Evolutionary conservation across 2,888 invertebrate species (phyloP).

Genomic region (Hybos culiciformis): DNA sequence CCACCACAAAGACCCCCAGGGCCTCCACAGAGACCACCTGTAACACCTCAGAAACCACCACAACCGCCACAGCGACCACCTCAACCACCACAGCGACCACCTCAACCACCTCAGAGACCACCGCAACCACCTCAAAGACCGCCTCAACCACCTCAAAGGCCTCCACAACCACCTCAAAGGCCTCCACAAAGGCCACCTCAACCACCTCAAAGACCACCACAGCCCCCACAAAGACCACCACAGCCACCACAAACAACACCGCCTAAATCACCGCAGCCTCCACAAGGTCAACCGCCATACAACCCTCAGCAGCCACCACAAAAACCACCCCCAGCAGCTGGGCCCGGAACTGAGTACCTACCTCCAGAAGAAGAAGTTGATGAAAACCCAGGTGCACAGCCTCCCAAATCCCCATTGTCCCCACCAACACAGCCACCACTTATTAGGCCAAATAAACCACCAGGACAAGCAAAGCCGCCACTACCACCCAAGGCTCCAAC

Average conservation of each 20-base stretch:
- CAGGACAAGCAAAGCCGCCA: too few species aligned
- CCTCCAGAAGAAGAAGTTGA: too few species aligned
- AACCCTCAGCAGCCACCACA: constrained; percentile 10
- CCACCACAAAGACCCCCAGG: constrained; percentile 15
- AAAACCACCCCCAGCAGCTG: constrained; percentile 9
- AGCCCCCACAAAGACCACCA: constrained; percentile 15
- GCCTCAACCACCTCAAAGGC: constrained; percentile 10
- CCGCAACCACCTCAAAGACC: constrained; percentile 5
- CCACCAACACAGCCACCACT: background rate
- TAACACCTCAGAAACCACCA: constrained; percentile 13
- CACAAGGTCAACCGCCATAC: constrained; percentile 12
- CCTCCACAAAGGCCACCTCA: constrained; percentile 13
- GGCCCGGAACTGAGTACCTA: too few species aligned
- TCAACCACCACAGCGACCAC: constrained; percentile 10
- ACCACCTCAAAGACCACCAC: constrained; percentile 10
- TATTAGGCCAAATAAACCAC: too few species aligned
- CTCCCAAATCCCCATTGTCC: too few species aligned
- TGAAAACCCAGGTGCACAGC: too few species aligned
- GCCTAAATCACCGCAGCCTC: constrained; percentile 5
- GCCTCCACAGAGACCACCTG: constrained; percentile 11
- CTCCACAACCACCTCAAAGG: constrained; percentile 11
- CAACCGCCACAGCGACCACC: constrained; percentile 12
- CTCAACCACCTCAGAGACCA: constrained; percentile 10
- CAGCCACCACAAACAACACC: constrained; percentile 10
- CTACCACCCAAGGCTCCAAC: too few species aligned